phyloP scores from a whole-genome alignment of 2,113 vertebrate species.

The Coturnix japonica region DNA sequence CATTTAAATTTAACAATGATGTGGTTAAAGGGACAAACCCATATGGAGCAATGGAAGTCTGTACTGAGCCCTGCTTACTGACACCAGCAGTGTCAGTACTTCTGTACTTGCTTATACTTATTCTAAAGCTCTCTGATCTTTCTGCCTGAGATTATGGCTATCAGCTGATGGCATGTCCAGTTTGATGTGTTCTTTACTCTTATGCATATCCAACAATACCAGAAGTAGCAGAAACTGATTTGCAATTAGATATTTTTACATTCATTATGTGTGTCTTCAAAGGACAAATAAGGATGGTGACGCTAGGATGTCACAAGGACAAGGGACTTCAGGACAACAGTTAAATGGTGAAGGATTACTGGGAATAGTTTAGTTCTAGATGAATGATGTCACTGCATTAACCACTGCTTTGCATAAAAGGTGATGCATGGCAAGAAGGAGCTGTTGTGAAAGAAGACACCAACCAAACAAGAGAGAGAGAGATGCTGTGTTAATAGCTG shows the following conservation, averaged over 20 bases:
- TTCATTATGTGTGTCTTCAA: background rate
- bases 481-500: too few relatives aligned
- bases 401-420: background rate
- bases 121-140: background rate
- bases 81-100: background rate
- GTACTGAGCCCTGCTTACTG: background rate
- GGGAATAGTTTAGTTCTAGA: background rate
- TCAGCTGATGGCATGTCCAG: background rate
- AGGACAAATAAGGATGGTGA: background rate
- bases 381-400: background rate
- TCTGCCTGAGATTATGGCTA: background rate
- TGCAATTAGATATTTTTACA: background rate
- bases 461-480: background rate
- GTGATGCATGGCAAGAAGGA: background rate
- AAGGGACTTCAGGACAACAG: fast-evolving
- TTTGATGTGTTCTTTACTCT: background rate
- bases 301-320: background rate
- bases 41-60: background rate
- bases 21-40: background rate
- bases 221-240: background rate
- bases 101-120: background rate
- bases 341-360: background rate
- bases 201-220: background rate
- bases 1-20: background rate
- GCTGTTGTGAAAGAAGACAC: background rate